Evolutionary conservation across 1,140 invertebrate species (phyloP).

Genomic region (Anastrepha obliqua): DNA sequence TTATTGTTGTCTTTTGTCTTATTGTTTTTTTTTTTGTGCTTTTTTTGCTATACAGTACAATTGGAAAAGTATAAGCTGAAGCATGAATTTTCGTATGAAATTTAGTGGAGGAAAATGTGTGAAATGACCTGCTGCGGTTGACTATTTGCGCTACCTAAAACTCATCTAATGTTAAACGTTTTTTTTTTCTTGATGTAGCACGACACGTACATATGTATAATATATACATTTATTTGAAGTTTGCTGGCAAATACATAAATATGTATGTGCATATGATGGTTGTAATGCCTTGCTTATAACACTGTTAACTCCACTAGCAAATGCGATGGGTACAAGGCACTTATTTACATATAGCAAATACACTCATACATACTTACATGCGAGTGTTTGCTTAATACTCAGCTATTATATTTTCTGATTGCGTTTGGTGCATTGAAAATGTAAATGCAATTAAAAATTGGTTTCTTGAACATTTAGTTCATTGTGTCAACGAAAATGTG

Average conservation of each 20-base stretch:
- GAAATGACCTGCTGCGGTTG: neutral
- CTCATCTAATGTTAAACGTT: neutral
- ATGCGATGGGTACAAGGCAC: too few relatives aligned
- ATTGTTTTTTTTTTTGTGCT: neutral
- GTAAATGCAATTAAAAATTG: too few relatives aligned
- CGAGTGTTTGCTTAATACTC: too few relatives aligned
- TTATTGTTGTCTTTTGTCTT: neutral
- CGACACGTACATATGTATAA: neutral
- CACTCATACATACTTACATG: too few relatives aligned
- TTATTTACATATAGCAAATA: too few relatives aligned
- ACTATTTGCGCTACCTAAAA: neutral
- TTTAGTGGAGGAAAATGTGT: conserved; percentile 13
- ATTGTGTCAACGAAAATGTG: too few relatives aligned
- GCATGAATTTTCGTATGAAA: neutral
- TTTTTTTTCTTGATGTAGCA: neutral
- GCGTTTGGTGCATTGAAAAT: too few relatives aligned
- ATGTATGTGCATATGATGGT: too few relatives aligned
- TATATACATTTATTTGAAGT: neutral
- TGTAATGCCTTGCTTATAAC: too few relatives aligned
- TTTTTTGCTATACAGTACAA: conserved; percentile 8
- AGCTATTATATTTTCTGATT: too few relatives aligned
- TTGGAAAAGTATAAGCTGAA: neutral
- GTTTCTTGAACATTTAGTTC: too few relatives aligned
- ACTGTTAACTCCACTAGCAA: too few relatives aligned
- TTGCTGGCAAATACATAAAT: neutral